phyloP scores from a whole-genome alignment of 2,888 invertebrate genomes.

The Pammene aurita region DNA sequence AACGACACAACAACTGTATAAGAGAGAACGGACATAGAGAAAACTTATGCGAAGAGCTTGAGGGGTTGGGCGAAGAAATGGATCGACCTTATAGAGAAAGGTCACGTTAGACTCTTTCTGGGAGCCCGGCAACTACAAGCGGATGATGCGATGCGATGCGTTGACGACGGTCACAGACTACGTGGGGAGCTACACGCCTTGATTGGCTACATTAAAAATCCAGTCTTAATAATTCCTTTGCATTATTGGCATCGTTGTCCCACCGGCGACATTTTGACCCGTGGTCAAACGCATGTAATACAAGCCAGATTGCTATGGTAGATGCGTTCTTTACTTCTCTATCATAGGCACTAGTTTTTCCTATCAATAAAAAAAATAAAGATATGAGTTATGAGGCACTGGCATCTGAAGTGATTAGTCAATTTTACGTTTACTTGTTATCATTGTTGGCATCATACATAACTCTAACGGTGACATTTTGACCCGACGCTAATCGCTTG shows the following conservation, averaged over 20 bases:
- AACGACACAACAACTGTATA: too few relatives aligned
- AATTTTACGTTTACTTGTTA: constrained; percentile 14
- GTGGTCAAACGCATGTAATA: neutral
- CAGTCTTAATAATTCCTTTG: neutral
- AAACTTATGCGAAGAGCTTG: too few relatives aligned
- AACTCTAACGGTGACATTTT: too few relatives aligned
- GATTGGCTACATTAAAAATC: too few relatives aligned
- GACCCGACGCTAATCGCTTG: too few relatives aligned
- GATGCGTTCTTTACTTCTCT: too few relatives aligned
- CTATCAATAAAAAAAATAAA: too few relatives aligned
- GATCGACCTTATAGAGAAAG: too few relatives aligned
- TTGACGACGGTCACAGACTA: constrained; percentile 97
- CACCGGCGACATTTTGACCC: neutral
- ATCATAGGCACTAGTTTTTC: too few relatives aligned
- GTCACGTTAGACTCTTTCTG: constrained; percentile 88
- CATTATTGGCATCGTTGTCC: neutral
- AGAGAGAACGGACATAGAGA: too few relatives aligned
- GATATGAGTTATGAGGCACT: neutral
- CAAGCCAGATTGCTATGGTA: too few relatives aligned
- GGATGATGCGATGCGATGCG: constrained; percentile 96
- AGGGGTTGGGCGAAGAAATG: too few relatives aligned
- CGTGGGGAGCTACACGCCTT: constrained; percentile 96
- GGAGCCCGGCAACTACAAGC: constrained; percentile 99
- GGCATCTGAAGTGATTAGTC: neutral
- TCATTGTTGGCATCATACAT: neutral